Conservation (phyloP, 2,888 invertebrate genomes). For the Agrotis clavis region DNA sequence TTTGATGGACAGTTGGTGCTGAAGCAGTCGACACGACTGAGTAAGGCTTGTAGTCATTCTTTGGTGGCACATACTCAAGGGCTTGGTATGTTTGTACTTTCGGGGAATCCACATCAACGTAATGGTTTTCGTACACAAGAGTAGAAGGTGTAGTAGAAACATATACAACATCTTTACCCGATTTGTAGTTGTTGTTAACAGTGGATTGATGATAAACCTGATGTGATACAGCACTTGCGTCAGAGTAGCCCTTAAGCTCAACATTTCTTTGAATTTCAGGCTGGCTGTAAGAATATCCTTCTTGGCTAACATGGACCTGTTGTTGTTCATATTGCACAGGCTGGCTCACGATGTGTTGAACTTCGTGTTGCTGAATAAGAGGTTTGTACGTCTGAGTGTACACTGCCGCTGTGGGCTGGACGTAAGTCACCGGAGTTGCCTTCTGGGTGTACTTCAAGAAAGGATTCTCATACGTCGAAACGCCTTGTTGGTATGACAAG, state of each 20-base stretch:
- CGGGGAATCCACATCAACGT: constrained; percentile 78
- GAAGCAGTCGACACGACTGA: constrained; percentile 75
- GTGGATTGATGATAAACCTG: constrained; percentile 81
- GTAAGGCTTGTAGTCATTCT: constrained; percentile 77
- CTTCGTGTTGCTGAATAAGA: constrained; percentile 76
- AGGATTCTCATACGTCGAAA: constrained; percentile 82
- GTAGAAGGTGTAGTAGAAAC: constrained; percentile 84
- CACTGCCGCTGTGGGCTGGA: constrained; percentile 78
- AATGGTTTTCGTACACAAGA: constrained; percentile 84
- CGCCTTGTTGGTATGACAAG: constrained; percentile 70
- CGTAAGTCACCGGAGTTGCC: constrained; percentile 76
- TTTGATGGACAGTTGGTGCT: constrained; percentile 76
- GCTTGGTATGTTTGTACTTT: constrained; percentile 76
- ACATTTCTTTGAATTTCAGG: constrained; percentile 85
- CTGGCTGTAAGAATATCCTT: constrained; percentile 81
- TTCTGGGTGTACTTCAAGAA: constrained; percentile 78
- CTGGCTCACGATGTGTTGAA: constrained; percentile 75
- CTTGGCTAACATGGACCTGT: constrained; percentile 72
- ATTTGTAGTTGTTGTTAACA: constrained; percentile 70
- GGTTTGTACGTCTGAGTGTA: constrained; percentile 82
- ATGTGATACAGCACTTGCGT: constrained; percentile 85
- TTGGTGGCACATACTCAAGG: constrained; percentile 77
- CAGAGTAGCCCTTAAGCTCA: constrained; percentile 81
- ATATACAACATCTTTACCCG: constrained; percentile 77
- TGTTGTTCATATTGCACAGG: constrained; percentile 77